A percentile compares a stretch with the other conserved stretches of the same genome.
Evolutionary conservation across 2,113 vertebrate species (phyloP).

Genomic region (Gavialis gangeticus): DNA sequence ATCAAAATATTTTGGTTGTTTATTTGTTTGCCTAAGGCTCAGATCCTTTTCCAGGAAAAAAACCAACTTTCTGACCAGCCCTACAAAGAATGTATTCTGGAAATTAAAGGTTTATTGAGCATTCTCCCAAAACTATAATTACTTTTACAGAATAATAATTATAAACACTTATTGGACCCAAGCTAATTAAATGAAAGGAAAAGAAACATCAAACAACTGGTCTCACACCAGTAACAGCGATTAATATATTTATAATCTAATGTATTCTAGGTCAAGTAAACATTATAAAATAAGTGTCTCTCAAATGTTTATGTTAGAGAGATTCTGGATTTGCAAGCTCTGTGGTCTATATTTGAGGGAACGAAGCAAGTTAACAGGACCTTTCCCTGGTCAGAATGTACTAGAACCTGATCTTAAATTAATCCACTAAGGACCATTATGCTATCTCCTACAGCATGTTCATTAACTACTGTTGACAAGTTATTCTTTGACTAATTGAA

Average conservation of each 20-base stretch:
- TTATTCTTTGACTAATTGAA: too few relatives aligned
- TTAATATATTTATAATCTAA: not conserved
- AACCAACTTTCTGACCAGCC: not conserved
- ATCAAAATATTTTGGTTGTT: too few relatives aligned
- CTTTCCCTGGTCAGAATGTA: not conserved
- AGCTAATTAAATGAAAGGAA: not conserved
- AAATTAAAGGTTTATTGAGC: not conserved
- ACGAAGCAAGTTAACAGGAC: not conserved
- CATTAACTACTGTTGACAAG: too few relatives aligned
- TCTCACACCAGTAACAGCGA: not conserved
- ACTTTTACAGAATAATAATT: not conserved
- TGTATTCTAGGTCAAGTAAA: not conserved
- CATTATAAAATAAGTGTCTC: fast-evolving
- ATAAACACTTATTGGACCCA: not conserved
- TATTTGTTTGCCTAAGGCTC: not conserved
- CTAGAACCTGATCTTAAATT: too few relatives aligned
- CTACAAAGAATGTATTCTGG: too few relatives aligned
- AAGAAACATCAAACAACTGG: not conserved
- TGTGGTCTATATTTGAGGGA: not conserved
- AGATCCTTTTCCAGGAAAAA: not conserved
- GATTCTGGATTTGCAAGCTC: not conserved
- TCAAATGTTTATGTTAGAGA: not conserved
- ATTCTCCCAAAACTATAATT: not conserved
- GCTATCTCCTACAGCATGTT: too few relatives aligned
- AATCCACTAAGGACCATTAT: too few relatives aligned